Evolutionary conservation across 35 echinoderm and acorn worm genomes (phyloP).

Genomic region (Ophioderma brevispina): DNA sequence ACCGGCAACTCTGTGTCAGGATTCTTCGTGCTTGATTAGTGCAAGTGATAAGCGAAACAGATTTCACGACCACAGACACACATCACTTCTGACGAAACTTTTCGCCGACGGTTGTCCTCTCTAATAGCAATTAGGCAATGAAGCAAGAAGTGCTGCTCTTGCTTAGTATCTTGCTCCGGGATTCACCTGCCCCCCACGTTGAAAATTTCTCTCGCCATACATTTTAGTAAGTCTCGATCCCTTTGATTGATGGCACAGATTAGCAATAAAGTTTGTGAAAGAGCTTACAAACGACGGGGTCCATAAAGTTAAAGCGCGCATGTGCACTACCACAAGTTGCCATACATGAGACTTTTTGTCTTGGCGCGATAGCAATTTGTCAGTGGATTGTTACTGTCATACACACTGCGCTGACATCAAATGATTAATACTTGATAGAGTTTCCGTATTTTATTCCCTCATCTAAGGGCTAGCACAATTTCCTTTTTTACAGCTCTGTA

Average conservation of each 20-base stretch:
- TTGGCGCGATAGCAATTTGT: background rate
- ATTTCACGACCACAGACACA: background rate
- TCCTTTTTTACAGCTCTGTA: background rate
- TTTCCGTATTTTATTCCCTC: background rate
- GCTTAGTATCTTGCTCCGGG: background rate
- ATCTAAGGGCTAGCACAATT: no score
- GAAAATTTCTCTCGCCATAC: background rate
- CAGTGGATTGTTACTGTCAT: background rate
- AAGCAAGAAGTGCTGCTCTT: background rate
- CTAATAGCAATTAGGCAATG: slow-evolving; percentile 6
- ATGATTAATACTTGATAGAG: background rate
- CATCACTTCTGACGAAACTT: background rate
- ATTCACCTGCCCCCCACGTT: background rate
- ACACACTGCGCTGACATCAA: background rate
- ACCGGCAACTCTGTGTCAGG: background rate
- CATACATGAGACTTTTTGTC: background rate
- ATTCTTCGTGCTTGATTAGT: background rate
- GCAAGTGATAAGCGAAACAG: background rate
- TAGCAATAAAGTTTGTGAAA: background rate
- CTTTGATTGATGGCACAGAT: background rate
- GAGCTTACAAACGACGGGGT: no score
- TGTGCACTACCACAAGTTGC: background rate
- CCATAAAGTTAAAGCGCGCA: background rate
- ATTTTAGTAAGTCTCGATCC: background rate
- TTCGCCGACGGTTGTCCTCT: background rate